Evolutionary conservation across 2,888 invertebrate species (phyloP), one percentile per base, ranked within the genome.

Genomic region (Resseliella maxima): DNA sequence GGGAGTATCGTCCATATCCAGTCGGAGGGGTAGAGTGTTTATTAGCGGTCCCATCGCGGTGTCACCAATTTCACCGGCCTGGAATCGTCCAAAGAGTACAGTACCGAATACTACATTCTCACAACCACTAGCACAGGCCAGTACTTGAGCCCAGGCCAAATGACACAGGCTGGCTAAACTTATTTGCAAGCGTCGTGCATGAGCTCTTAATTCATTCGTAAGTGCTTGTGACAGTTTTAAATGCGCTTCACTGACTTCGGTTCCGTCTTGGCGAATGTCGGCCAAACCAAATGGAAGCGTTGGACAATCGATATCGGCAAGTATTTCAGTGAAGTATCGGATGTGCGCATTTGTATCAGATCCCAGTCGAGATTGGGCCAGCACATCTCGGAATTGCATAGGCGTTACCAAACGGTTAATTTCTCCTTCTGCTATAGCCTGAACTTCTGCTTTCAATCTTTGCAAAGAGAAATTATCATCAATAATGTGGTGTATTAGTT

Each of bases 111-210:
- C 83, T 5, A 83, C 83, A 3, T 35, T 36, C 18, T 83, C 5
- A 18, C 18, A 18, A 35, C 83, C 83, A 15, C 83, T 38, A 12
- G 36, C 83, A 12, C n/a, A 10, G 21, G 83, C 12, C 3, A 83
- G 35, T 38, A 83, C 83, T 83, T 83, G 35, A 24, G 35, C 36
- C 83, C 83, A 83, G 6, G 36, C 83, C 18, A 83, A 83, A 38
- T 83, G 83, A 21, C 35, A 35, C 6, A 83, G 12, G 12, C 21
- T 38, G 36, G 35, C 36, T 36, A 83, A 35, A 15, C 36, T 83
- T 8, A 83, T 36, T 10, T 38, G 36, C 21, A 38, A 38, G 12
- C 6, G 3, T 1, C 35, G n/a, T n/a, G 36, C 83, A 83, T 24
- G 36, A 3, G 36, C 0, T 36, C 83, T 35, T 36, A 83, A 15